A percentile compares a stretch with the other conserved stretches of the same genome.
Conservation (phyloP, 2,797 vertebrate species). For the Karalla daura region DNA sequence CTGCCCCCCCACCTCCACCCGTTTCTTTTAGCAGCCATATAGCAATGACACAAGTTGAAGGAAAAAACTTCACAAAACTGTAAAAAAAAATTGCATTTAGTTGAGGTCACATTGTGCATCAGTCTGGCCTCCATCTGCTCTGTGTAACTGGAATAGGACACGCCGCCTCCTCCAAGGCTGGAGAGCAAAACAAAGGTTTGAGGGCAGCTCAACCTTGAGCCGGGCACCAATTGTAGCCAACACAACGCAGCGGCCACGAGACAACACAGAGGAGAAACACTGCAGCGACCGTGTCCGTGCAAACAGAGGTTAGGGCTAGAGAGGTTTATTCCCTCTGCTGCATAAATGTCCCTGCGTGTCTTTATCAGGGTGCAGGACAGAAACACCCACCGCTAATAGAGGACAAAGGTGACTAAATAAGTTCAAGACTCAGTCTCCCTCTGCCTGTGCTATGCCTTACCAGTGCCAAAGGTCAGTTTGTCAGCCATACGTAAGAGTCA, state of each 20-base stretch:
- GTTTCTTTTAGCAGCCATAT: neutral
- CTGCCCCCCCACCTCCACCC: too few species aligned
- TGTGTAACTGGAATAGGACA: slow-evolving; percentile 9
- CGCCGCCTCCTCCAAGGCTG: slow-evolving; percentile 73
- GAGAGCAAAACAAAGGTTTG: slow-evolving; percentile 49
- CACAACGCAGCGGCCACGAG: slow-evolving; percentile 67
- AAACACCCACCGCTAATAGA: slow-evolving; percentile 37
- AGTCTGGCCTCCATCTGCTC: slow-evolving; percentile 44
- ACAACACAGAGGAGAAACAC: slow-evolving; percentile 66
- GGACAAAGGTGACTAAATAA: slow-evolving; percentile 49
- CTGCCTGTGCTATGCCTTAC: neutral
- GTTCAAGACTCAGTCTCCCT: slow-evolving; percentile 1
- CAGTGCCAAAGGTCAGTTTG: too few species aligned
- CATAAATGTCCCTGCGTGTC: slow-evolving; percentile 47
- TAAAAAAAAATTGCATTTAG: too few species aligned
- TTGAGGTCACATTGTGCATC: slow-evolving; percentile 27
- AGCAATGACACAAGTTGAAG: too few species aligned
- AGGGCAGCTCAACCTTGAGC: slow-evolving; percentile 77
- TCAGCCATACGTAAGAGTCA: too few species aligned
- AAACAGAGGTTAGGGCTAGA: too few species aligned
- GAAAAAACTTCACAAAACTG: too few species aligned
- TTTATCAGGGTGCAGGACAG: slow-evolving; percentile 52
- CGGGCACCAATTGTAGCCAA: slow-evolving; percentile 67
- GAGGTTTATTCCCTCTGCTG: slow-evolving; percentile 21
- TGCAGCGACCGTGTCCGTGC: slow-evolving; percentile 3